phyloP scores from a whole-genome alignment of 1,140 invertebrate species.

The Drosophila tropicalis region DNA sequence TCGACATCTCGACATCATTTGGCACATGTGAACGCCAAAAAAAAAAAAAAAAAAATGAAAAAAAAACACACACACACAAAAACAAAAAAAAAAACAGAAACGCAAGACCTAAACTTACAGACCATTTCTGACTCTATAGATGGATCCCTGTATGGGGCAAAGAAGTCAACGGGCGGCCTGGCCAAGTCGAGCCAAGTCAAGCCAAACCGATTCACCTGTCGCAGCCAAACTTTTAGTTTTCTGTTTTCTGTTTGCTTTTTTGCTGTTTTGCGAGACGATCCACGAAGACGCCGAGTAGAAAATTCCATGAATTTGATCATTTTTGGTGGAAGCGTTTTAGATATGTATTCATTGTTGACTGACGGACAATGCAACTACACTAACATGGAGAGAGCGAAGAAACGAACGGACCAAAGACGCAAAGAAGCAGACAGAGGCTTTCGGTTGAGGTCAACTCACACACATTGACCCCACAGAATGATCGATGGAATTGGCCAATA shows the following conservation, averaged over 20 bases:
- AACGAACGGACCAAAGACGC: neutral
- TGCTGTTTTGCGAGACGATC: slow-evolving; percentile 50
- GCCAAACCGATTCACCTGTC: slow-evolving; percentile 68
- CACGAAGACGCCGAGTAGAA: slow-evolving; percentile 46
- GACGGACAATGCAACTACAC: slow-evolving; percentile 62
- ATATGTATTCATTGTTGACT: slow-evolving; percentile 75
- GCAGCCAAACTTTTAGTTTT: slow-evolving; percentile 55
- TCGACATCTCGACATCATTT: slow-evolving; percentile 59
- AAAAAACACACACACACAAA: no score
- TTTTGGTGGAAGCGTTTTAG: slow-evolving; percentile 76
- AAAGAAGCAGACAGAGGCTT: slow-evolving; percentile 16
- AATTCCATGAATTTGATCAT: slow-evolving; percentile 79
- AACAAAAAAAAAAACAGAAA: slow-evolving; percentile 4
- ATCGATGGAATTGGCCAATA: slow-evolving; percentile 72
- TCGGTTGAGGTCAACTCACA: slow-evolving; percentile 68
- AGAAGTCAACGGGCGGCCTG: slow-evolving; percentile 68
- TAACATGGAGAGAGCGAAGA: neutral
- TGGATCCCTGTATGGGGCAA: slow-evolving; percentile 62
- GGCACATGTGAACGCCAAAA: slow-evolving; percentile 68
- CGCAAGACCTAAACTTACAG: slow-evolving; percentile 12
- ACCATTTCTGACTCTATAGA: slow-evolving; percentile 17
- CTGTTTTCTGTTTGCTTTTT: slow-evolving; percentile 54
- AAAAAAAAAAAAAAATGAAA: slow-evolving; percentile 25
- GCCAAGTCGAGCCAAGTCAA: slow-evolving; percentile 6
- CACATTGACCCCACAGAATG: slow-evolving; percentile 67